Evolutionary conservation across 2,797 vertebrate species (phyloP).

Genomic region (Podarcis siculus): DNA sequence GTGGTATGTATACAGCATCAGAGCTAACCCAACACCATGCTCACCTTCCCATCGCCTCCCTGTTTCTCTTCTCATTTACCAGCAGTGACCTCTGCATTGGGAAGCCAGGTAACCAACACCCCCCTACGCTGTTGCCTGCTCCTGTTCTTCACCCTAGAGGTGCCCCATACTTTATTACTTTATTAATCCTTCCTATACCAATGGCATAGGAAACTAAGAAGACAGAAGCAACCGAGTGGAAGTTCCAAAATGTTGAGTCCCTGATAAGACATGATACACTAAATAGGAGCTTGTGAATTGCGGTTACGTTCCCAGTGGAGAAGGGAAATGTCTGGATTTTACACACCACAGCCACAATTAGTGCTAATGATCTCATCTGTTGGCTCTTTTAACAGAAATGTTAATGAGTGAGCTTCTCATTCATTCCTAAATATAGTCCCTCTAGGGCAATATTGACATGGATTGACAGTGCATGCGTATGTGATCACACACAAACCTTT

Average conservation of each 20-base stretch:
- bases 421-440: constrained; percentile 9
- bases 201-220: not conserved
- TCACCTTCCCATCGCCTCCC: too few relatives aligned
- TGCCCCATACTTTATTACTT: not conserved
- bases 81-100: too few relatives aligned
- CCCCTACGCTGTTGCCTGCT: too few relatives aligned
- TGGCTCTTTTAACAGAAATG: constrained; percentile 12
- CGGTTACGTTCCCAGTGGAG: not conserved
- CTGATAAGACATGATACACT: not conserved
- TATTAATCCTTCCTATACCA: not conserved
- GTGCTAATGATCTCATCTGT: constrained; percentile 28
- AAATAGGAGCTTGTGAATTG: not conserved
- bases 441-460: not conserved
- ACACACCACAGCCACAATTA: constrained; percentile 18
- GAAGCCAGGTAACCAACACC: too few relatives aligned
- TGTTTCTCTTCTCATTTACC: too few relatives aligned
- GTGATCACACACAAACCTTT: not conserved
- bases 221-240: not conserved
- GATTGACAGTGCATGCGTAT: constrained; percentile 5
- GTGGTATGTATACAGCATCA: too few relatives aligned
- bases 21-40: too few relatives aligned
- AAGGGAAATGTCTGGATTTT: constrained; percentile 16
- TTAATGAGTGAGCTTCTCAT: constrained; percentile 12
- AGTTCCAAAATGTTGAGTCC: not conserved
- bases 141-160: not conserved